Evolutionary conservation across 2,888 invertebrate genomes (phyloP).

Genomic region (Acanthococcus lagerstroemiae): DNA sequence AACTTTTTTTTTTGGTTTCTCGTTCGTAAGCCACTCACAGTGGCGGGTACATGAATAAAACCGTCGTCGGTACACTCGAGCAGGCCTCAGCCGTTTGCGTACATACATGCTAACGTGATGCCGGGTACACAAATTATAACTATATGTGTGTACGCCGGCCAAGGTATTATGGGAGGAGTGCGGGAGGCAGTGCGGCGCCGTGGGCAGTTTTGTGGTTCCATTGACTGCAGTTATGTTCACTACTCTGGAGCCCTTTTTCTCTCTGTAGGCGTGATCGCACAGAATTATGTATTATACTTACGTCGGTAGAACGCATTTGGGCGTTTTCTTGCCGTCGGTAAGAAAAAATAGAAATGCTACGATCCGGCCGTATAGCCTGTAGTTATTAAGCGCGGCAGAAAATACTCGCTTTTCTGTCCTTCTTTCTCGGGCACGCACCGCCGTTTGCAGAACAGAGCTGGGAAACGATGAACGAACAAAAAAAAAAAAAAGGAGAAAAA

Average conservation of each 20-base stretch:
- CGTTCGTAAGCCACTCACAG: no score
- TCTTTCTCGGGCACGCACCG: neutral
- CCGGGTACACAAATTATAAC: constrained; percentile 4
- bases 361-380: constrained; percentile 25
- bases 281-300: constrained; percentile 31
- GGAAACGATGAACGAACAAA: neutral
- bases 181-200: constrained; percentile 27
- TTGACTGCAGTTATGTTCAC: constrained; percentile 30
- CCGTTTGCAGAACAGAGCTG: neutral
- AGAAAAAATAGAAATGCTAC: constrained; percentile 30
- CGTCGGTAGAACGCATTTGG: constrained; percentile 29
- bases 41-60: no score
- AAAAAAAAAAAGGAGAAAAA: neutral
- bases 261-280: constrained; percentile 31
- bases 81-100: no score
- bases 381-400: constrained; percentile 25
- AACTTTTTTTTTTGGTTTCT: no score
- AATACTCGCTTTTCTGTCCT: constrained; percentile 20
- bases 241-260: constrained; percentile 30
- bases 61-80: no score
- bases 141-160: constrained; percentile 1
- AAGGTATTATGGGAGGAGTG: neutral
- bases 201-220: constrained; percentile 31
- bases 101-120: no score
- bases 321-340: constrained; percentile 31